Evolutionary conservation across 2,113 vertebrate species (phyloP).

Genomic region (Arothron firmamentum): DNA sequence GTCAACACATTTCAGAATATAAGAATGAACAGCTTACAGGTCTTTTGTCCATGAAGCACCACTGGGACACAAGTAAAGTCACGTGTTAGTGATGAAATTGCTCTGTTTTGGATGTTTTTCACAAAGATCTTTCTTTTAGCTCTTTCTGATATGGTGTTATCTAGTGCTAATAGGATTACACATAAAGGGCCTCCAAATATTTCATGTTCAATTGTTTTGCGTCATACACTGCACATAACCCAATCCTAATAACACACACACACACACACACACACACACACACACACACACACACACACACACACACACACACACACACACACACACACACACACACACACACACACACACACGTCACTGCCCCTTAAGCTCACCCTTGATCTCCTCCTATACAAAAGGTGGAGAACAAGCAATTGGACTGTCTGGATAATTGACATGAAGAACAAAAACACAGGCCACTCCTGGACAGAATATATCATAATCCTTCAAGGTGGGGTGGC

Average conservation of each 20-base stretch:
- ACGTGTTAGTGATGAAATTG: neutral
- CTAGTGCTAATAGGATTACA: slow-evolving; percentile 69
- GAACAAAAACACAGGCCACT: slow-evolving; percentile 50
- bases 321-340: slow-evolving; percentile 32
- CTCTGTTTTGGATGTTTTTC: slow-evolving; percentile 10
- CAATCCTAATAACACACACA: slow-evolving; percentile 28
- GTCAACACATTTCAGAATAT: no score
- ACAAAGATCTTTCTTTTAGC: slow-evolving; percentile 23
- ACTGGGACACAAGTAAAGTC: neutral
- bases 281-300: slow-evolving; percentile 18
- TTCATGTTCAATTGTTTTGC: slow-evolving; percentile 46
- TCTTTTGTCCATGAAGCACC: neutral
- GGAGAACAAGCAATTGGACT: slow-evolving; percentile 33
- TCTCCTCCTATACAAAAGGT: slow-evolving; percentile 17
- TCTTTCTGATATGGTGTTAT: slow-evolving; percentile 48
- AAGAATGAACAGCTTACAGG: no score
- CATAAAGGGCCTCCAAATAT: slow-evolving; percentile 43
- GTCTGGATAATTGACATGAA: slow-evolving; percentile 39
- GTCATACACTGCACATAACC: slow-evolving; percentile 30
- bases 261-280: slow-evolving; percentile 32
- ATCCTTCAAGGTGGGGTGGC: slow-evolving; percentile 50
- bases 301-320: slow-evolving; percentile 11
- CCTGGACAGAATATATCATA: slow-evolving; percentile 65
- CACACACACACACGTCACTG: slow-evolving; percentile 17
- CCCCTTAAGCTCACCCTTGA: slow-evolving; percentile 30